Base-by-base conservation (phyloP, 1,140 invertebrate genomes). In the Eciton burchellii region DNA sequence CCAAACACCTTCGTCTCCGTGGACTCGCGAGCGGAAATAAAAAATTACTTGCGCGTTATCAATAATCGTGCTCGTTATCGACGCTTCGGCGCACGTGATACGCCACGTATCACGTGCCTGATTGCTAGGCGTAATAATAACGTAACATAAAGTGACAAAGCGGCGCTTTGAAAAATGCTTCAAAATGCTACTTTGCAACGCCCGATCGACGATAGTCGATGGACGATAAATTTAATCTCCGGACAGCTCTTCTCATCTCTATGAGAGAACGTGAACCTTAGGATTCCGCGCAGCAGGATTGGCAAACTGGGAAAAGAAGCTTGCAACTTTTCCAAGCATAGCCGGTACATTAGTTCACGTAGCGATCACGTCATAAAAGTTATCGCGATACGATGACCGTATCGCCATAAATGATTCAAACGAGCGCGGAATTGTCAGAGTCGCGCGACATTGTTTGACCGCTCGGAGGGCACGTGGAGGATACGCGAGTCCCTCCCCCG, bases 301-400 rank as follows among this genome's bases (percentile, higher is more conserved):
- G 57, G 63, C 72, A 63, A n/a, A 76, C 60, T 16, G 29, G 24
- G 66, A 62, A 47, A 54, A 68, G 70, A 56, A 70, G 21, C 63
- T 14, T 12, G 52, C 9, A 84, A 81, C 62, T 87, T 79, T 87
- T 63, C 54, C 49, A 60, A 81, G 86, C 74, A 81, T 29, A 49
- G 45, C 35, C 8, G n/a, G 85, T 60, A 56, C 70, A 81, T 87
- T 86, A 84, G 54, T 21, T n/a, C 21, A 24, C 35, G 35, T 35
- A n/a, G n/a, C 86, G 86, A 85, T 81, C 86, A 88, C 87, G 76
- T 89, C 87, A 71, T 63, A 84, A 63, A 86, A 89, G 87, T 89
- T 89, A 89, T 89, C 77, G 86, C 84, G 76, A 84, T 82, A 88
- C 87, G 86, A 89, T 89, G 87, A 88, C 87, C 49, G 73, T 26